Conservation (phyloP, 2,113 vertebrate species). For the Trichomycterus rosablanca region DNA sequence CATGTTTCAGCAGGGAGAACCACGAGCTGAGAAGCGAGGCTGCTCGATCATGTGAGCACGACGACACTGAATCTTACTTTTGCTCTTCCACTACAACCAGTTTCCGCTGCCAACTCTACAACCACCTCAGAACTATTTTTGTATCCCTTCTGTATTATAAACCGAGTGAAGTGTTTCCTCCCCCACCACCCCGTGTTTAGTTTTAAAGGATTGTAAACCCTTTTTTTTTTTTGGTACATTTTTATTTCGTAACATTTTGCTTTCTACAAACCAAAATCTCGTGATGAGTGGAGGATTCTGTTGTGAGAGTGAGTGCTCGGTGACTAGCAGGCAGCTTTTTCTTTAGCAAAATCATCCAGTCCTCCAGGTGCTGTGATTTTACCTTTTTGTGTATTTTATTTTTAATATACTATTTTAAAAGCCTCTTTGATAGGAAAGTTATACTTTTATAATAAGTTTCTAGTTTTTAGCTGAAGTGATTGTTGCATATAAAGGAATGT, state of each 20-base stretch:
- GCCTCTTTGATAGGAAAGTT: slow-evolving; percentile 45
- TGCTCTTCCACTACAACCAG: slow-evolving; percentile 36
- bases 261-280: slow-evolving; percentile 46
- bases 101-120: slow-evolving; percentile 58
- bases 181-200: neutral
- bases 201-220: slow-evolving; percentile 34
- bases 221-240: slow-evolving; percentile 39
- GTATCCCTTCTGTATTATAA: slow-evolving; percentile 41
- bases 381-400: slow-evolving; percentile 26
- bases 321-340: slow-evolving; percentile 36
- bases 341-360: slow-evolving; percentile 23
- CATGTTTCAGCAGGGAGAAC: slow-evolving; percentile 59
- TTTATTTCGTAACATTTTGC: slow-evolving; percentile 34
- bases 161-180: slow-evolving; percentile 24
- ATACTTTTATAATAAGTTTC: slow-evolving; percentile 40
- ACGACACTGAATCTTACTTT: slow-evolving; percentile 44
- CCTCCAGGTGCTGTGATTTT: slow-evolving; percentile 52
- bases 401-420: slow-evolving; percentile 42
- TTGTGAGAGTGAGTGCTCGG: slow-evolving; percentile 22
- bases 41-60: slow-evolving; percentile 80
- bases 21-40: slow-evolving; percentile 55
- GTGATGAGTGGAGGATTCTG: slow-evolving; percentile 18
- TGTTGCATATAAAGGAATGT: slow-evolving; percentile 32
- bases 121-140: slow-evolving; percentile 61
- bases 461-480: slow-evolving; percentile 40